These are phyloP conservation scores for Sisor rabdophorus DNA, from an alignment of 2,113 vertebrate species.

Conservation along the genomic window DNA sequence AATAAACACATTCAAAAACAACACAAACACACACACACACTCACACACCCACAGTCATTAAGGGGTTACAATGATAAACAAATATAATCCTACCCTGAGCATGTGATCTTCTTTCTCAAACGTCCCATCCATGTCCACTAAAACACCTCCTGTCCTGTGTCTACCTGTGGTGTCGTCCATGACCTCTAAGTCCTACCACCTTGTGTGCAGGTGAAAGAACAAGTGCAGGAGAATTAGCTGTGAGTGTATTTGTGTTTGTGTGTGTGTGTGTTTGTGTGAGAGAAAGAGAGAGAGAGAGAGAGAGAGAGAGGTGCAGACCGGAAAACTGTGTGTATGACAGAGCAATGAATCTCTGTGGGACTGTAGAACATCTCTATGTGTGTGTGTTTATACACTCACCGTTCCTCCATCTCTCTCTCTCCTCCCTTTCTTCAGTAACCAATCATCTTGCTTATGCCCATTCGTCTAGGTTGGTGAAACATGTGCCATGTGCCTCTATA, in stretches of 20 bases:
- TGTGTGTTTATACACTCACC: constrained; percentile 21
- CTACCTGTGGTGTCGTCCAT: constrained; percentile 11
- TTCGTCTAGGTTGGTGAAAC: neutral
- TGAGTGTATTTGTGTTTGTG: constrained; percentile 3
- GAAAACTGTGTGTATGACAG: constrained; percentile 12
- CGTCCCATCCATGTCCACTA: constrained; percentile 17
- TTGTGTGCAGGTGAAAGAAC: neutral
- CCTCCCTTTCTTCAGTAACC: constrained; percentile 12
- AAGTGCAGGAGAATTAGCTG: constrained; percentile 15
- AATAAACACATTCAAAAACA: too few species aligned
- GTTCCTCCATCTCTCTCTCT: neutral
- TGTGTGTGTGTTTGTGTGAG: neutral
- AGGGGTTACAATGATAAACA: neutral
- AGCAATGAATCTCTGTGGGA: constrained; percentile 31
- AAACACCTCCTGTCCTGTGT: neutral
- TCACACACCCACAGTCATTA: neutral
- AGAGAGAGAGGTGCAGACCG: neutral
- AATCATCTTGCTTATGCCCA: constrained; percentile 2
- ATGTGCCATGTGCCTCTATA: neutral
- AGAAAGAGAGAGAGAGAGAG: constrained; percentile 8
- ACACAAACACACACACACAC: neutral
- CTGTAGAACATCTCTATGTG: constrained; percentile 31
- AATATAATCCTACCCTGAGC: constrained; percentile 26
- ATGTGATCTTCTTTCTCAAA: constrained; percentile 20
- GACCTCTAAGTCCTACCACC: constrained; percentile 21